phyloP scores from a whole-genome alignment of 2,888 invertebrate genomes.

The Aleiodes testaceus region DNA sequence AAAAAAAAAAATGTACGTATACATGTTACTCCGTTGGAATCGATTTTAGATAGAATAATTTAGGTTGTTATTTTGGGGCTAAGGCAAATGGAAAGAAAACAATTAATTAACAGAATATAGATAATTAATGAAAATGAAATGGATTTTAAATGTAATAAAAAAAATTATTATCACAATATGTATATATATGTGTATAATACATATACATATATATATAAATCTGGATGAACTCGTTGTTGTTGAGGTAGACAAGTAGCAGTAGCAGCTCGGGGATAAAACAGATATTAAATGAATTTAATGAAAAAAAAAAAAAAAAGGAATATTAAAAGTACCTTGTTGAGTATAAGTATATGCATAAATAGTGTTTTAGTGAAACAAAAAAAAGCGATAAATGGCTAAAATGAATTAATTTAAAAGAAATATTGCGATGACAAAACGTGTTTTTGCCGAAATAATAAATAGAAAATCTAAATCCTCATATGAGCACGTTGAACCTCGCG shows the following conservation, averaged over 20 bases:
- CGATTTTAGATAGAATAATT: constrained; percentile 59
- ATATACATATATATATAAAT: constrained; percentile 52
- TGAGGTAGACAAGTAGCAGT: constrained; percentile 64
- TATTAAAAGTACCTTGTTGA: constrained; percentile 71
- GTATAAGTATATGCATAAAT: constrained; percentile 67
- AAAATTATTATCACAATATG: constrained; percentile 19
- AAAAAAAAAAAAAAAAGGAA: constrained; percentile 56
- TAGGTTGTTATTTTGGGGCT: constrained; percentile 64
- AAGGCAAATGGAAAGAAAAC: background rate
- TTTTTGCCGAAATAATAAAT: constrained; percentile 3
- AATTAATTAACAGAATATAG: constrained; percentile 1
- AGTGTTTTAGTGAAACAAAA: constrained; percentile 36
- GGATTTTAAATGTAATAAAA: constrained; percentile 48
- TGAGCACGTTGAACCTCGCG: constrained; percentile 42
- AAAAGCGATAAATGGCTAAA: constrained; percentile 47
- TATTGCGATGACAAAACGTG: constrained; percentile 17
- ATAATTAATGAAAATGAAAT: constrained; percentile 36
- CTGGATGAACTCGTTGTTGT: constrained; percentile 63
- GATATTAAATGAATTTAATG: constrained; percentile 42
- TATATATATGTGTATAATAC: constrained; percentile 14
- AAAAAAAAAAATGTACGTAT: constrained; percentile 66
- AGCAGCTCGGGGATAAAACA: constrained; percentile 64
- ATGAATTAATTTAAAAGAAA: constrained; percentile 35
- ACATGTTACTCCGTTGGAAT: constrained; percentile 66
- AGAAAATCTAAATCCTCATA: no score